Evolutionary conservation across 1,140 invertebrate genomes (phyloP).

Genomic region (Drosophila kurseongensis): DNA sequence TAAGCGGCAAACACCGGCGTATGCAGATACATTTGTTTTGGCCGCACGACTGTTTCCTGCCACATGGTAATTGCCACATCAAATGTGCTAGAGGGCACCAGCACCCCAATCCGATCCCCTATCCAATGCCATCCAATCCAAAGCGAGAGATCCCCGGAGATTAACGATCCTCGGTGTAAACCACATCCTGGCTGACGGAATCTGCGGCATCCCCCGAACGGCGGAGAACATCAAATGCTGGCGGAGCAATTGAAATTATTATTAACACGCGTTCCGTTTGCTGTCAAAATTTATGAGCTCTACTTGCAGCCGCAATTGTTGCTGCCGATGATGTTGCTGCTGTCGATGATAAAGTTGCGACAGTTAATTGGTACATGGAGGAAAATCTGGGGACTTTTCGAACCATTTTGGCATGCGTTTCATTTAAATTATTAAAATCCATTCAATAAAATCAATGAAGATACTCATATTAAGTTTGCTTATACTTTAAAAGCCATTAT

Average conservation of each 20-base stretch:
- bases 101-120: background rate
- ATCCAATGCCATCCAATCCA: constrained; percentile 2
- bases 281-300: constrained; percentile 78
- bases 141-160: constrained; percentile 22
- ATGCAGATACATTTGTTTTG: constrained; percentile 64
- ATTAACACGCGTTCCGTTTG: constrained; percentile 69
- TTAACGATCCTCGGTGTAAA: constrained; percentile 64
- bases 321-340: constrained; percentile 33
- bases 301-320: constrained; percentile 60
- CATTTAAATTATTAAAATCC: too few species aligned
- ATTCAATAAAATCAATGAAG: too few species aligned
- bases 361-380: constrained; percentile 40
- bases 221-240: constrained; percentile 55
- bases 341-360: constrained; percentile 37
- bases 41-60: constrained; percentile 65
- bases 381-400: background rate
- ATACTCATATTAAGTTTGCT: too few species aligned
- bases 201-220: constrained; percentile 12
- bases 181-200: constrained; percentile 65
- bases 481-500: too few species aligned
- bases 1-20: constrained; percentile 9
- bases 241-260: constrained; percentile 58
- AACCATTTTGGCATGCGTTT: too few species aligned
- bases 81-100: constrained; percentile 46
- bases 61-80: constrained; percentile 70